Conservation (phyloP, 2,888 invertebrate species). For the Drosophila greeni region DNA sequence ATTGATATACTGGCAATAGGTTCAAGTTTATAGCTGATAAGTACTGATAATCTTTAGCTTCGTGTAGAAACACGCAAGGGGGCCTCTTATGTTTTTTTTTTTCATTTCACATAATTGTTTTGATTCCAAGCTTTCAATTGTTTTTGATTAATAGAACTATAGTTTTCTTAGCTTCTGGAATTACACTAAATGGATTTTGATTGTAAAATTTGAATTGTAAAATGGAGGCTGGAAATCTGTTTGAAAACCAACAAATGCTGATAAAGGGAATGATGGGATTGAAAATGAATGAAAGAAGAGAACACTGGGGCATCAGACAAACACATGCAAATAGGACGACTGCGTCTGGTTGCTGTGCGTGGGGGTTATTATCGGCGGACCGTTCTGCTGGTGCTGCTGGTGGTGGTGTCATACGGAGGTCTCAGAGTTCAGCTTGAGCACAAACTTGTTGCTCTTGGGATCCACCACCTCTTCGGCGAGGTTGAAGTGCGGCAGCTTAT, state of each 20-base stretch:
- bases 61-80: background rate
- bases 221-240: background rate
- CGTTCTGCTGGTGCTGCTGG: slow-evolving; percentile 28
- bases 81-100: slow-evolving; percentile 3
- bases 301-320: slow-evolving; percentile 62
- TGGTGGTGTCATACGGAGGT: slow-evolving; percentile 91
- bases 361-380: slow-evolving; percentile 66
- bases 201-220: slow-evolving; percentile 11
- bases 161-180: background rate
- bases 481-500: slow-evolving; percentile 94
- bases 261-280: background rate
- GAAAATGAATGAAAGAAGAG: background rate
- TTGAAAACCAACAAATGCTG: background rate
- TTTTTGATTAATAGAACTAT: background rate
- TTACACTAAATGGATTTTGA: slow-evolving; percentile 13
- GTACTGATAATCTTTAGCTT: slow-evolving; percentile 9
- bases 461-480: slow-evolving; percentile 97
- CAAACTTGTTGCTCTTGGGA: slow-evolving; percentile 96
- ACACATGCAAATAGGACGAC: slow-evolving; percentile 77
- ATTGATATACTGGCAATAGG: slow-evolving; percentile 29
- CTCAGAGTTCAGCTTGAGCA: slow-evolving; percentile 95
- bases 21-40: slow-evolving; percentile 21
- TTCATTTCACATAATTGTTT: background rate
- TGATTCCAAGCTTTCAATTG: background rate
- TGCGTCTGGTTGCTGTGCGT: slow-evolving; percentile 77